Evolutionary conservation across 1,140 invertebrate species (phyloP), one percentile per base, ranked within the genome.

Genomic region (Rhagoletis zephyria): DNA sequence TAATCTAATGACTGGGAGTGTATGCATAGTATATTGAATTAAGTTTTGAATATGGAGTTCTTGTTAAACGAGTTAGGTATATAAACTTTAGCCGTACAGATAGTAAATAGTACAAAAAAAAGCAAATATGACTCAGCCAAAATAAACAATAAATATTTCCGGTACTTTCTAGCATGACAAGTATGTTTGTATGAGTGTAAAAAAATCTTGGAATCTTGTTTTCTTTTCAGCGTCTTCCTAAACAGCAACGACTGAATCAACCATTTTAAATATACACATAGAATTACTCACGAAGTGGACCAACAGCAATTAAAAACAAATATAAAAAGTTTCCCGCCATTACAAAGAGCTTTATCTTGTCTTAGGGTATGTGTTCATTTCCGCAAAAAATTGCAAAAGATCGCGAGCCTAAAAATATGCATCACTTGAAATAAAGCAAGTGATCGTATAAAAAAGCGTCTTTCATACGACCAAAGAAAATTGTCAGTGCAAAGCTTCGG

Each of bases 111-210:
- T 30, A 30, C 30, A 30, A 30, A 30, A 0, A 30, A 30, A 30
- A 30, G 30, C 10, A 56, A 56, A 10, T 7, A 56, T 56, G 5
- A 56, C 51, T 2, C 10, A 56, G 30, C 10, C n/a, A 59, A 9
- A 56, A 59, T 7, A 81, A 56, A 81, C n/a, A n/a, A 59, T 19
- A 81, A 81, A n/a, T 59, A 81, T 81, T 81, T 81, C 74, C 74
- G 45, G n/a, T 81, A 10, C n/a, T 56, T 81, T 81, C n/a, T 30
- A 30, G 30, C 74, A 56, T 10, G 42, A 30, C 19, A 30, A 81
- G 30, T 30, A 59, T 51, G 74, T 81, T 3, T 30, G 30, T 30
- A 30, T 30, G 30, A 30, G 30, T 30, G 30, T 81, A 81, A 81
- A 56, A 81, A 81, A 16, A 56, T 81, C 74, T 81, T 81, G 74